Evolutionary conservation across 1,140 invertebrate genomes (phyloP).

Genomic region (Bicyclus anynana): DNA sequence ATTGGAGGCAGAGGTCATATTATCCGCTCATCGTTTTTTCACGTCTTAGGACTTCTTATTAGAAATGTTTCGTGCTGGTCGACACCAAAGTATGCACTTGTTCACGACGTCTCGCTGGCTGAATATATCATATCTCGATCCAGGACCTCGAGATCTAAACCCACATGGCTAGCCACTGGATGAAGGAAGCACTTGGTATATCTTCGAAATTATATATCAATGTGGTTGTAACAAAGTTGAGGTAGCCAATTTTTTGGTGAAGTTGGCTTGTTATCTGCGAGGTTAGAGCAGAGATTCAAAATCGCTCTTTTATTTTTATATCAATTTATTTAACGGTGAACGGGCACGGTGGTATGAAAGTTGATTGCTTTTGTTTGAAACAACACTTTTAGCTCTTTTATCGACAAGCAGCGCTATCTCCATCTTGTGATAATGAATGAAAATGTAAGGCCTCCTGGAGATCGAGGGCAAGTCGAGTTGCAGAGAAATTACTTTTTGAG

Average conservation of each 20-base stretch:
- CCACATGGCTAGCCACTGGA: too few species aligned
- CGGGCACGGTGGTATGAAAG: constrained; percentile 7
- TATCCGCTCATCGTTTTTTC: too few species aligned
- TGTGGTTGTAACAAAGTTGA: constrained; percentile 20
- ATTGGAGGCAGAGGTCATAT: too few species aligned
- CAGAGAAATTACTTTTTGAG: too few species aligned
- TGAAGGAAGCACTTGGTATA: not conserved
- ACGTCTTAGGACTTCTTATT: not conserved
- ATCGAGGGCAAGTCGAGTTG: too few species aligned
- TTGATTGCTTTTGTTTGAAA: constrained; percentile 1
- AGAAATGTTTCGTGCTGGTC: too few species aligned
- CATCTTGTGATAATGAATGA: not conserved
- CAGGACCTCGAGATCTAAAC: too few species aligned
- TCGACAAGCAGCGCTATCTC: not conserved
- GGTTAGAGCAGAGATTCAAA: constrained; percentile 22
- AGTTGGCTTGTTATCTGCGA: constrained; percentile 24
- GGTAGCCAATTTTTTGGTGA: constrained; percentile 23
- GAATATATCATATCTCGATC: too few species aligned
- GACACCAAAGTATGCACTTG: too few species aligned
- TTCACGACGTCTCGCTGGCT: too few species aligned
- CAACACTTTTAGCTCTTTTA: not conserved
- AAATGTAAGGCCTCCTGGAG: not conserved
- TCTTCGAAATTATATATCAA: not conserved
- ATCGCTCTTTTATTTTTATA: constrained; percentile 18
- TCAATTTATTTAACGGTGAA: constrained; percentile 19